phyloP scores from a whole-genome alignment of 2,797 vertebrate species.

The Leptatherina wallacei region DNA sequence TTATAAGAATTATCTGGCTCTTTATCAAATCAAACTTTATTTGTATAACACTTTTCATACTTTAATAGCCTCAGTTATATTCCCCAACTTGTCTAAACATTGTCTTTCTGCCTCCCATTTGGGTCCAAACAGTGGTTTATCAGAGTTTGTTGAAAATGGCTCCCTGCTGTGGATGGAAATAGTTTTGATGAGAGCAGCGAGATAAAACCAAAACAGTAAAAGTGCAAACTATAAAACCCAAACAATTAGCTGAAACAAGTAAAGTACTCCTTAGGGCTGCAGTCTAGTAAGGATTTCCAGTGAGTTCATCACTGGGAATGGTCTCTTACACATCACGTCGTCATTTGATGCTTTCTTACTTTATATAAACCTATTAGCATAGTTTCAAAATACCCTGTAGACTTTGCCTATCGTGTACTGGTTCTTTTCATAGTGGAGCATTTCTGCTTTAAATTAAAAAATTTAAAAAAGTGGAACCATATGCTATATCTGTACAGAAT shows the following conservation, averaged over 20 bases:
- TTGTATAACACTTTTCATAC: too few species aligned
- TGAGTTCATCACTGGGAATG: constrained; percentile 6
- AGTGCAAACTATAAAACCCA: constrained; percentile 1
- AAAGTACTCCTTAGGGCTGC: not conserved
- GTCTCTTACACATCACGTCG: not conserved
- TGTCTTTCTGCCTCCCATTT: not conserved
- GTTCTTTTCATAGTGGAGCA: not conserved
- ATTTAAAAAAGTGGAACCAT: not conserved
- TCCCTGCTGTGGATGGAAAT: constrained; percentile 8
- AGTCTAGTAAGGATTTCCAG: constrained; percentile 6
- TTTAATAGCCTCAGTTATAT: not conserved
- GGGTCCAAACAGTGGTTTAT: not conserved
- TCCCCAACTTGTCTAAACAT: not conserved
- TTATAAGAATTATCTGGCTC: not conserved
- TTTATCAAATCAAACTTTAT: not conserved
- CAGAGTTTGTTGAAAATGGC: constrained; percentile 8
- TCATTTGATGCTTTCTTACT: not conserved
- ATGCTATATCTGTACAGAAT: constrained; percentile 31
- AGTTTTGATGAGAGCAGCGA: constrained; percentile 8
- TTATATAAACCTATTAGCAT: not conserved
- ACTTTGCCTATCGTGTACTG: not conserved
- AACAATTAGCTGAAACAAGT: constrained; percentile 10
- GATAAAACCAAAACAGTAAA: constrained; percentile 6
- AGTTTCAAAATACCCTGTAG: not conserved
- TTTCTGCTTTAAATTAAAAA: constrained; percentile 10